A percentile compares a stretch with the other conserved stretches of the same genome.
phyloP scores from a whole-genome alignment of 2,888 invertebrate genomes.

The Pammene fasciana region DNA sequence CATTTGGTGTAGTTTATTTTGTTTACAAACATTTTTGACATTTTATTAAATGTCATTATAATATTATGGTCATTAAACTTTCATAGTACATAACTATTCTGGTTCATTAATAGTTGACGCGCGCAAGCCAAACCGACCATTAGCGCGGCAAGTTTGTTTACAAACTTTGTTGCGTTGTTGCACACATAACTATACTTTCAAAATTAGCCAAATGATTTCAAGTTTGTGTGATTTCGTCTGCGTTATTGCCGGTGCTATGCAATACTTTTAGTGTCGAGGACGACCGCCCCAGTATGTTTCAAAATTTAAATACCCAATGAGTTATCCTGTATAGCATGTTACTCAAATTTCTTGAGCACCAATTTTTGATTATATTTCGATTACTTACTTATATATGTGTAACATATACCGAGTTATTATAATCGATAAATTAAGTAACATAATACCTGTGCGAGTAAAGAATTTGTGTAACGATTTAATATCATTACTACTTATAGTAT shows the following conservation, averaged over 20 bases:
- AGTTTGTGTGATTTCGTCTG: constrained; percentile 19
- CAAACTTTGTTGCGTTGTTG: constrained; percentile 20
- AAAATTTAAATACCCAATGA: constrained; percentile 5
- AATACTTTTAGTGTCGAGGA: constrained; percentile 22
- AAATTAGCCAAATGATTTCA: constrained; percentile 24
- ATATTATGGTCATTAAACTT: not conserved
- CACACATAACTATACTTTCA: constrained; percentile 7
- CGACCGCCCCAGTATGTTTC: constrained; percentile 12
- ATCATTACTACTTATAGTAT: not conserved
- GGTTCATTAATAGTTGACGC: not conserved
- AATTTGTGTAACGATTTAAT: not conserved
- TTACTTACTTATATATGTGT: not conserved
- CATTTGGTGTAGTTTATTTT: not conserved
- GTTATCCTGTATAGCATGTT: constrained; percentile 6
- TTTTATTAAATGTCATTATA: not conserved
- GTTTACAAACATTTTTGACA: not conserved
- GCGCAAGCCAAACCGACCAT: not conserved
- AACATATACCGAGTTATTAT: constrained; percentile 1
- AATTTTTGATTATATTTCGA: constrained; percentile 1
- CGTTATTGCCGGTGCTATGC: constrained; percentile 12
- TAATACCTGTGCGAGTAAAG: too few species aligned
- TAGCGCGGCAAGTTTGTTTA: constrained; percentile 21
- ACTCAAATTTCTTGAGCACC: not conserved
- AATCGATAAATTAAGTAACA: not conserved
- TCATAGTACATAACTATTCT: not conserved